A percentile compares a stretch with the other conserved stretches of the same genome.
Conservation (phyloP, 2,113 vertebrate species). For the Pedionomus torquatus region DNA sequence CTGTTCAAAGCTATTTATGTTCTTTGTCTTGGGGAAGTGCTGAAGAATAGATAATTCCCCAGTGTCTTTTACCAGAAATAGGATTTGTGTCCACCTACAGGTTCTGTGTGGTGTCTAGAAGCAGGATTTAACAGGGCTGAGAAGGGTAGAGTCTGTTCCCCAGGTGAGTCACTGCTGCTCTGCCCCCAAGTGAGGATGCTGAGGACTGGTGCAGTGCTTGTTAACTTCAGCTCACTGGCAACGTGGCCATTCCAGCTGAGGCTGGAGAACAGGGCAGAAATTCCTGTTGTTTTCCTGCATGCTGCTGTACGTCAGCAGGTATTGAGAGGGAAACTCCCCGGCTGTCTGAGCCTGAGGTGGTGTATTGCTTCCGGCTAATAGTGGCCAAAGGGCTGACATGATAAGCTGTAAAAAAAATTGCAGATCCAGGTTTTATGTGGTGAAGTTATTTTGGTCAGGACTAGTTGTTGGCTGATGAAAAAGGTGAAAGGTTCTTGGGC, state of each 20-base stretch:
- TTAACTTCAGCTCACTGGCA: not conserved
- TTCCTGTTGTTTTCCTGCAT: not conserved
- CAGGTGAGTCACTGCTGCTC: not conserved
- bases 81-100: not conserved
- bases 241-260: too few species aligned
- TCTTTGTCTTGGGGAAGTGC: not conserved
- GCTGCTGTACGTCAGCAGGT: rapidly evolving
- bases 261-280: not conserved
- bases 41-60: not conserved
- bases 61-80: not conserved
- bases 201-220: not conserved
- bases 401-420: not conserved
- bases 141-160: not conserved
- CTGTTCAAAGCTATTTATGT: not conserved
- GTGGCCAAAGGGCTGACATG: not conserved
- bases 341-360: not conserved
- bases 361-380: not conserved
- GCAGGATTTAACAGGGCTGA: not conserved
- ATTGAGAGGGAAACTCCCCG: not conserved
- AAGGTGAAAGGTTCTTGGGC: not conserved
- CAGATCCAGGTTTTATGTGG: not conserved
- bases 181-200: not conserved
- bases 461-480: not conserved
- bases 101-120: not conserved
- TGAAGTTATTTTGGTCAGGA: not conserved